Evolutionary conservation across 2,888 invertebrate species (phyloP).

Genomic region (Lasioglossum oenotherae): DNA sequence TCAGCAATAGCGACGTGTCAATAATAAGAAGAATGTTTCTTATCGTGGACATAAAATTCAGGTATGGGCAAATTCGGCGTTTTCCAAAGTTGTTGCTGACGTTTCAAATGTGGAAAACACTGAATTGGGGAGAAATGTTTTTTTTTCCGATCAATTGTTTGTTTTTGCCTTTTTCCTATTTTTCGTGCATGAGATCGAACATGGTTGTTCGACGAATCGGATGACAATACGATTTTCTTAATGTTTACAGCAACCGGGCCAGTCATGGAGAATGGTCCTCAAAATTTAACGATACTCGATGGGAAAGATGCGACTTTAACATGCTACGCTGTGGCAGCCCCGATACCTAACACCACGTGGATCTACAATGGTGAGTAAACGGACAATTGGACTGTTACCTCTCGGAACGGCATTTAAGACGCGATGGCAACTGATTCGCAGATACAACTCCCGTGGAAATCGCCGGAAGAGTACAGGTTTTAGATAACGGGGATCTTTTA

Average conservation of each 20-base stretch:
- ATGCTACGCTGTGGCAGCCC: conserved; percentile 96
- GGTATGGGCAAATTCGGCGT: conserved; percentile 49
- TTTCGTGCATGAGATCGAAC: conserved; percentile 52
- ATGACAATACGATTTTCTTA: conserved; percentile 19
- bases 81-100: conserved; percentile 19
- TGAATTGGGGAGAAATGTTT: conserved; percentile 34
- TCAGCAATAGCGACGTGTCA: conserved; percentile 11
- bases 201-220: neutral
- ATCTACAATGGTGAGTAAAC: conserved; percentile 91
- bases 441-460: conserved; percentile 88
- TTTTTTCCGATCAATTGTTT: conserved; percentile 49
- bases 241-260: conserved; percentile 92
- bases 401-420: neutral
- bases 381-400: neutral
- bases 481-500: conserved; percentile 94
- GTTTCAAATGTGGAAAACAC: conserved; percentile 26
- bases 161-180: conserved; percentile 33
- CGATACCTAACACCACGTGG: conserved; percentile 96
- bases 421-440: conserved; percentile 74
- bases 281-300: conserved; percentile 95
- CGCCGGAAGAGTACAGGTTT: conserved; percentile 92
- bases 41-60: conserved; percentile 24
- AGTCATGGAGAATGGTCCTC: conserved; percentile 92
- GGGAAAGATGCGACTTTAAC: conserved; percentile 95
- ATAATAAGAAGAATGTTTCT: conserved; percentile 35